Conservation (phyloP, 2,113 vertebrate genomes). For the Pongo pygmaeus region DNA sequence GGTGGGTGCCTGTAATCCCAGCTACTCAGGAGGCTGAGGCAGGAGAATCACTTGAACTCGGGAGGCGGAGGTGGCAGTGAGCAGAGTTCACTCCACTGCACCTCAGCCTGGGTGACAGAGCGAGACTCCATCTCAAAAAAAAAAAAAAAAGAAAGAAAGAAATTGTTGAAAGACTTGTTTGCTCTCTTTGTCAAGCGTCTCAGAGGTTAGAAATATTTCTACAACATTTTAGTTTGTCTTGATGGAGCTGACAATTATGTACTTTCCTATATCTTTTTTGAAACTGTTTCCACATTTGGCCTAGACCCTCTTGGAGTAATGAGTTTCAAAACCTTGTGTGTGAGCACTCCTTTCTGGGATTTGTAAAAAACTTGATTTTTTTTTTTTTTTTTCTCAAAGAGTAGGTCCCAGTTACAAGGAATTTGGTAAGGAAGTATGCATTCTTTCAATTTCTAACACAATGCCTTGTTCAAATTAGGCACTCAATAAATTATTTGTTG, state of each 20-base stretch:
- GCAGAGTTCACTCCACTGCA: fast-evolving
- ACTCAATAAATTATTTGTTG: conserved; percentile 43
- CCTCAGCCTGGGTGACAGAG: too few relatives aligned
- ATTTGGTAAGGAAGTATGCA: conserved; percentile 16
- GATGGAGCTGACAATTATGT: background rate
- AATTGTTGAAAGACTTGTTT: background rate
- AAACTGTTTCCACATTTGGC: conserved; percentile 21
- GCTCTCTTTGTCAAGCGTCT: background rate
- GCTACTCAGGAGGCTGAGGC: too few relatives aligned
- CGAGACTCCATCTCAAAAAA: too few relatives aligned
- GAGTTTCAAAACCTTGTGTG: background rate
- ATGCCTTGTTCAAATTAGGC: conserved; percentile 13
- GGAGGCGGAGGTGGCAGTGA: too few relatives aligned
- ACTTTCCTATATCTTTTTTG: background rate
- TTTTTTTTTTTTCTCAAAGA: background rate
- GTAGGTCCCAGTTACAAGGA: background rate
- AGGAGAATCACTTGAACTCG: too few relatives aligned
- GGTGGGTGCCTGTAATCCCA: too few relatives aligned
- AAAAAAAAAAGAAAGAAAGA: background rate
- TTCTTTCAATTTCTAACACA: conserved; percentile 5
- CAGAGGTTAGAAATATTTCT: background rate
- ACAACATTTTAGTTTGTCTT: background rate
- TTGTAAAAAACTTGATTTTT: background rate
- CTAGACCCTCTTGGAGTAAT: background rate
- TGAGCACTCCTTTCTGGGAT: conserved; percentile 6